Conservation (phyloP, 2,888 invertebrate genomes). For the Philhelius pedissequus region DNA sequence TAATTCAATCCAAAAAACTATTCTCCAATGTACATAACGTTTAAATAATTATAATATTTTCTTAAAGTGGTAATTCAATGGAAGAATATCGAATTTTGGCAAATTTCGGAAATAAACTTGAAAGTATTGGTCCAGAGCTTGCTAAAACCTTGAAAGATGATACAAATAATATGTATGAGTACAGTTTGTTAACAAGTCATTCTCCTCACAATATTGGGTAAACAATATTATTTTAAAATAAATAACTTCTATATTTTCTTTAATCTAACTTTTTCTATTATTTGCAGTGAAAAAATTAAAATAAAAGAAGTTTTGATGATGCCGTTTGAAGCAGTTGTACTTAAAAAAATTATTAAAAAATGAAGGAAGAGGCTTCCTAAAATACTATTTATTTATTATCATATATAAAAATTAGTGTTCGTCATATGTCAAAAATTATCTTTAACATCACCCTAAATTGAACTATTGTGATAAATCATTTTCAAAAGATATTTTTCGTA, state of each 20-base stretch:
- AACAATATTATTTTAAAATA: slow-evolving; percentile 2
- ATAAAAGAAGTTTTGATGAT: slow-evolving; percentile 71
- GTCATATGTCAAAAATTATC: no score
- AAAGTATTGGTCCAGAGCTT: slow-evolving; percentile 69
- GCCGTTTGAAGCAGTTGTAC: slow-evolving; percentile 74
- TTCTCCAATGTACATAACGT: no score
- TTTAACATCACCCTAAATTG: no score
- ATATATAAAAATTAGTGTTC: no score
- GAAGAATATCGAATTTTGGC: slow-evolving; percentile 74
- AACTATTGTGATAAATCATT: no score
- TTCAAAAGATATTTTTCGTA: no score
- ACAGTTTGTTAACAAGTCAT: slow-evolving; percentile 71
- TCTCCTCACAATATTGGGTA: slow-evolving; percentile 73
- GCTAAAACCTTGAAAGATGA: slow-evolving; percentile 14
- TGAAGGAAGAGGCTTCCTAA: no score
- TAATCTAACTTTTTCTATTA: not conserved
- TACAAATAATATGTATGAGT: slow-evolving; percentile 71
- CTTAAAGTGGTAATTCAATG: slow-evolving; percentile 68
- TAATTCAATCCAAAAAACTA: not conserved
- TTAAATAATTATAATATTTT: no score
- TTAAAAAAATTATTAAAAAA: slow-evolving; percentile 55
- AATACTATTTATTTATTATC: no score
- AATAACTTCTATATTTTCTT: not conserved
- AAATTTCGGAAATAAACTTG: slow-evolving; percentile 73
- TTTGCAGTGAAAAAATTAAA: slow-evolving; percentile 71